These are phyloP conservation scores for Rhabdomys dilectus DNA, from an alignment of 2,113 vertebrate genomes.

Conservation along the genomic window DNA sequence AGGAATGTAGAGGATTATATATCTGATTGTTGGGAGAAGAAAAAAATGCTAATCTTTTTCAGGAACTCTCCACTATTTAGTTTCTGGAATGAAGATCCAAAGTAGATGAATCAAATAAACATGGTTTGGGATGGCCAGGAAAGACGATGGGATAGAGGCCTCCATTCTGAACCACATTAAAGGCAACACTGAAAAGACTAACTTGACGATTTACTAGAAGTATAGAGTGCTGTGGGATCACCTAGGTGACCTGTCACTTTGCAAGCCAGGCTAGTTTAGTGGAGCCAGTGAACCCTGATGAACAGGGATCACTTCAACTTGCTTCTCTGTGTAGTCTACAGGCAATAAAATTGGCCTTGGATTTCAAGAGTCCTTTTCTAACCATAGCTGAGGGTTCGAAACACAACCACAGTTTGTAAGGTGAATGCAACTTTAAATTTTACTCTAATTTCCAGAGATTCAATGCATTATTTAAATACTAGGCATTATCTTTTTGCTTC, in stretches of 20 bases:
- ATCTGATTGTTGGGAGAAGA: background rate
- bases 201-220: conserved; percentile 20
- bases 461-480: conserved; percentile 61
- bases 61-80: background rate
- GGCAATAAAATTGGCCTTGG: conserved; percentile 10
- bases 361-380: background rate
- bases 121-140: background rate
- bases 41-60: background rate
- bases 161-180: background rate
- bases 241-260: background rate
- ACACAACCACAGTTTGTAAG: background rate
- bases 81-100: background rate
- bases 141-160: background rate
- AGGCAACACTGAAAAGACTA: background rate
- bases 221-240: background rate
- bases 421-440: conserved; percentile 63
- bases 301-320: background rate
- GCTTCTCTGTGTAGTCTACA: background rate
- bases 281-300: background rate
- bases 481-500: conserved; percentile 44
- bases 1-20: background rate
- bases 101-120: background rate
- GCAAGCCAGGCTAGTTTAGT: background rate
- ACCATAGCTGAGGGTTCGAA: background rate
- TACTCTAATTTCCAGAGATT: conserved; percentile 58